Percentiles rank a stretch among this genome's conserved stretches.
These are phyloP conservation scores for Gonioctena quinquepunctata DNA, from an alignment of 1,140 invertebrate species.

Conservation along the genomic window DNA sequence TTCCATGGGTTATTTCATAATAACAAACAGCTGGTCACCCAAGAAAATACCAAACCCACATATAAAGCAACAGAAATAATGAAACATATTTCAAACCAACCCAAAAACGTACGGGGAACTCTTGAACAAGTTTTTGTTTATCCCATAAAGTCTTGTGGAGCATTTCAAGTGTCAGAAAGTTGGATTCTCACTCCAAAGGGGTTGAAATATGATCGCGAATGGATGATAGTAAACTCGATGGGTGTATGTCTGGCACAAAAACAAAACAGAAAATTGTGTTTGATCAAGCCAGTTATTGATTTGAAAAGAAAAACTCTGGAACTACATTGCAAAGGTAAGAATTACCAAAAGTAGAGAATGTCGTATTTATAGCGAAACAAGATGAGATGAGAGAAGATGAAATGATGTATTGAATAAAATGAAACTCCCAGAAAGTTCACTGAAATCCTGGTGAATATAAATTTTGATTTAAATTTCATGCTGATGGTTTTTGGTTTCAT, in stretches of 20 bases:
- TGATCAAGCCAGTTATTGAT: slow-evolving; percentile 77
- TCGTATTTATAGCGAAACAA: no score
- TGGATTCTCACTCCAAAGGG: slow-evolving; percentile 78
- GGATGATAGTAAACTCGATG: slow-evolving; percentile 84
- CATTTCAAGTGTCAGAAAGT: slow-evolving; percentile 66
- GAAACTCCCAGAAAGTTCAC: no score
- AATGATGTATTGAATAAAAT: no score
- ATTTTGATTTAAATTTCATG: no score
- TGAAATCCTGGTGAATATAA: no score
- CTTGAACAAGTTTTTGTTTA: slow-evolving; percentile 78
- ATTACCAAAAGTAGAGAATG: background rate
- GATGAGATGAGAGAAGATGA: no score
- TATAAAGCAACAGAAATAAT: no score
- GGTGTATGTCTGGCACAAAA: slow-evolving; percentile 90
- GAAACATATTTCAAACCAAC: background rate
- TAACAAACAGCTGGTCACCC: no score
- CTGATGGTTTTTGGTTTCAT: no score
- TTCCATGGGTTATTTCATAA: slow-evolving; percentile 2
- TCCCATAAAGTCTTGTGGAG: slow-evolving; percentile 92
- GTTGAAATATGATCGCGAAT: slow-evolving; percentile 85
- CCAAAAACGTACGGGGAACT: background rate
- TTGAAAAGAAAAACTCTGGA: slow-evolving; percentile 63
- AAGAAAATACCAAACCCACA: no score
- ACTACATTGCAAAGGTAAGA: slow-evolving; percentile 71
- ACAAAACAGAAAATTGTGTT: slow-evolving; percentile 76